These are phyloP conservation scores for Araneus ventricosus DNA, from an alignment of 1,140 invertebrate species.

Conservation along the genomic window DNA sequence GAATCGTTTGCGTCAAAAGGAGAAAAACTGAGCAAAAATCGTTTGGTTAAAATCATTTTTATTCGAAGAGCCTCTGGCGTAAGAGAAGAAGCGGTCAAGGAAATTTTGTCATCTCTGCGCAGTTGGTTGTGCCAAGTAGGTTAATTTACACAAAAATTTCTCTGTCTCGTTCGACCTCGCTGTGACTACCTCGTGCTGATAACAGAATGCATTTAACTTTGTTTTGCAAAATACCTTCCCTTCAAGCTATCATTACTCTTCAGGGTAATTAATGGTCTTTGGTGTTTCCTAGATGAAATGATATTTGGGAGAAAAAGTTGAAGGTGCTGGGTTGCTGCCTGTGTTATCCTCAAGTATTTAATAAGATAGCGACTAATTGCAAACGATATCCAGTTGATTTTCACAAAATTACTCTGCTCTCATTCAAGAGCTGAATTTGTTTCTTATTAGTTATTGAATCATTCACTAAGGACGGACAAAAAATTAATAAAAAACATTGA, in stretches of 20 bases:
- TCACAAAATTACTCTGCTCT: not conserved
- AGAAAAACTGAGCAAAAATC: not conserved
- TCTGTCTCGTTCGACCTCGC: not conserved
- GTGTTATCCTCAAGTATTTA: not conserved
- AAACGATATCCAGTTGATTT: not conserved
- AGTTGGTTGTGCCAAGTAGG: slow-evolving; percentile 3
- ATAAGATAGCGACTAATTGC: not conserved
- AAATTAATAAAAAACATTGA: not conserved
- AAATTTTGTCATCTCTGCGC: not conserved
- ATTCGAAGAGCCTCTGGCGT: not conserved
- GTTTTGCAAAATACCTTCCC: slow-evolving; percentile 15
- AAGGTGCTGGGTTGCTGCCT: not conserved
- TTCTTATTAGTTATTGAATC: not conserved
- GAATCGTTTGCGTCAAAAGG: not conserved
- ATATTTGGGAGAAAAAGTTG: slow-evolving; percentile 1
- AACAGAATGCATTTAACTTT: not conserved
- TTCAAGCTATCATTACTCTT: slow-evolving; percentile 27
- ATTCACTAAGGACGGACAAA: not conserved
- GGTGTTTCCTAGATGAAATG: not conserved
- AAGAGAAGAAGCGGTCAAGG: slow-evolving; percentile 28
- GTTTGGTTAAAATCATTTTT: not conserved
- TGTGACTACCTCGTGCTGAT: not conserved
- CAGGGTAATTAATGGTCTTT: not conserved
- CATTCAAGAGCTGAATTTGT: not conserved
- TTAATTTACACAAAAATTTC: slow-evolving; percentile 34